These are phyloP conservation scores for Carassius carassius DNA, from an alignment of 2,113 vertebrate species.

Conservation along the genomic window DNA sequence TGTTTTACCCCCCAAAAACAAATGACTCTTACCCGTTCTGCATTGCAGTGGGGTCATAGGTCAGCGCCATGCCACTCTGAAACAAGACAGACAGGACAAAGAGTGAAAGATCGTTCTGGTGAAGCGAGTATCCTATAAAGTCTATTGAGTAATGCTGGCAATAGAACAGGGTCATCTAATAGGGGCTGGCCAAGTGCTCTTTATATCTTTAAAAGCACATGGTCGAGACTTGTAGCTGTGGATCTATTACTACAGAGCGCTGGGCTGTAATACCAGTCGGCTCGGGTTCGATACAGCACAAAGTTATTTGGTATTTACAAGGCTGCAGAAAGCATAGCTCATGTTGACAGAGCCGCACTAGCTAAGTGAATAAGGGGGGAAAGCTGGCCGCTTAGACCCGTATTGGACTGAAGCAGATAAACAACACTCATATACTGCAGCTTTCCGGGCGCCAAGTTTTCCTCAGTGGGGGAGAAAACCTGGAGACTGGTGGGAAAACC, in stretches of 20 bases:
- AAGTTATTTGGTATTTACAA: conserved; percentile 62
- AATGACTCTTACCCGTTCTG: conserved; percentile 91
- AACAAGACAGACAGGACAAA: conserved; percentile 55
- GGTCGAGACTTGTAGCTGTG: conserved; percentile 49
- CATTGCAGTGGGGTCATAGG: conserved; percentile 94
- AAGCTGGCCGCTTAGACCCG: conserved; percentile 34
- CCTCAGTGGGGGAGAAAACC: conserved; percentile 36
- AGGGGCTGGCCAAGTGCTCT: conserved; percentile 42
- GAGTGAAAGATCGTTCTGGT: conserved; percentile 23
- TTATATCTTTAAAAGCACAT: conserved; percentile 58
- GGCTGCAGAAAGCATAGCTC: conserved; percentile 53
- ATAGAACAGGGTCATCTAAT: conserved; percentile 47
- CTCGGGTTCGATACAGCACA: conserved; percentile 47
- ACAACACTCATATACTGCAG: conserved; percentile 52
- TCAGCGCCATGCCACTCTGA: conserved; percentile 96
- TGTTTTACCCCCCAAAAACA: background rate
- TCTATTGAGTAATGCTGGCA: conserved; percentile 47
- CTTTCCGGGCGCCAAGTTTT: conserved; percentile 37
- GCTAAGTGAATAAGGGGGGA: conserved; percentile 54
- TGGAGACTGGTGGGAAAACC: conserved; percentile 37
- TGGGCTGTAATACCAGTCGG: conserved; percentile 33
- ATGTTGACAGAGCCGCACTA: conserved; percentile 48
- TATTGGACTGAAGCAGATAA: conserved; percentile 44
- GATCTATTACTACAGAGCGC: conserved; percentile 52
- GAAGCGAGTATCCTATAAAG: conserved; percentile 46